These are phyloP conservation scores for Melanargia galathea DNA, from an alignment of 2,888 invertebrate genomes.

Conservation along the genomic window DNA sequence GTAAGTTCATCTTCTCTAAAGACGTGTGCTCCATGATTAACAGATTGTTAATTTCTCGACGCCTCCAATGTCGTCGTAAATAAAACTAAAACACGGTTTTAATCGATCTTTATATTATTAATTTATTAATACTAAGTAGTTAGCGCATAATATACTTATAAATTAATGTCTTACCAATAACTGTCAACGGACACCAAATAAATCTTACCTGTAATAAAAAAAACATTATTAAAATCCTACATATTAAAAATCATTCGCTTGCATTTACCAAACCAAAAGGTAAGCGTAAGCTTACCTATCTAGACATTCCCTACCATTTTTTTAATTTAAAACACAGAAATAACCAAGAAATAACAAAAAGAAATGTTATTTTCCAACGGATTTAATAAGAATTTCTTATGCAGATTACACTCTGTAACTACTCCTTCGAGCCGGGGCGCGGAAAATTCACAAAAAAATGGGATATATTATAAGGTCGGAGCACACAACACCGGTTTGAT, in stretches of 20 bases:
- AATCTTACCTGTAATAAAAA: constrained; percentile 12
- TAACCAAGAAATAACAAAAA: constrained; percentile 12
- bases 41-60: not conserved
- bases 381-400: constrained; percentile 35
- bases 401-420: constrained; percentile 31
- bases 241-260: no score
- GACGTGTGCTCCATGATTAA: not conserved
- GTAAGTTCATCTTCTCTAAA: not conserved
- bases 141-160: not conserved
- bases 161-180: constrained; percentile 2
- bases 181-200: not conserved
- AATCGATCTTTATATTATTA: not conserved
- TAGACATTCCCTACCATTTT: not conserved
- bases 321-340: constrained; percentile 21
- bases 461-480: constrained; percentile 15
- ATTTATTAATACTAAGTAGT: not conserved
- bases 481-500: not conserved
- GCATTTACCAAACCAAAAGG: no score
- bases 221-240: no score
- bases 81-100: not conserved
- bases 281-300: no score
- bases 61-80: not conserved
- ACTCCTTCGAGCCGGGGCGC: constrained; percentile 17
- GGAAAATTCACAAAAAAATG: constrained; percentile 28
- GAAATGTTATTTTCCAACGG: constrained; percentile 23